These are phyloP conservation scores for Notodonta ziczac DNA, from an alignment of 2,888 invertebrate species.

Conservation along the genomic window DNA sequence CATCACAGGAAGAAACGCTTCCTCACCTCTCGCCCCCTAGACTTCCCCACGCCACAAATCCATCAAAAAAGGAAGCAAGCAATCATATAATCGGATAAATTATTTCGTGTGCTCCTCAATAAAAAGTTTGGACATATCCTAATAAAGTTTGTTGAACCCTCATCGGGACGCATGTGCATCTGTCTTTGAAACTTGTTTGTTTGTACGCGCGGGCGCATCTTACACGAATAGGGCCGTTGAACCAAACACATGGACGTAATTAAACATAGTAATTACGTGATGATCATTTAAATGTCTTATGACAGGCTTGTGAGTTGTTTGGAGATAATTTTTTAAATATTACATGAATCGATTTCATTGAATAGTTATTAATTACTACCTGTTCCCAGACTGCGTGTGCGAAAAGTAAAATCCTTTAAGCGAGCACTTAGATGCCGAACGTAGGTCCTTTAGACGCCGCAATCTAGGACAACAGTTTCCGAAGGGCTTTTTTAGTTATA, in stretches of 20 bases:
- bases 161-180: conserved; percentile 31
- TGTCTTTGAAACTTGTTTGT: conserved; percentile 46
- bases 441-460: no score
- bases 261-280: conserved; percentile 32
- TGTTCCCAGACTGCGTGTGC: no score
- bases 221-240: conserved; percentile 47
- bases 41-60: neutral
- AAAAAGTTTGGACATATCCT: conserved; percentile 41
- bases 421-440: no score
- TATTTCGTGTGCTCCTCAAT: conserved; percentile 15
- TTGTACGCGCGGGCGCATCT: conserved; percentile 47
- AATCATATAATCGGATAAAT: neutral
- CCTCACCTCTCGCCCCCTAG: neutral
- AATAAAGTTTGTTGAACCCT: conserved; percentile 33
- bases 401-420: no score
- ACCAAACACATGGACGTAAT: conserved; percentile 35
- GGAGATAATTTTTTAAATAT: no score
- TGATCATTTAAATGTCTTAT: conserved; percentile 7
- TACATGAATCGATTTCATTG: no score
- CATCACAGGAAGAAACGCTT: neutral
- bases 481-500: no score
- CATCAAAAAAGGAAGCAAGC: neutral
- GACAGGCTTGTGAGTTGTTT: neutral
- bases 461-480: no score
- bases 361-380: no score